Conservation (phyloP, 64 coral and sea anemone species). For the Acropora tenuis region DNA sequence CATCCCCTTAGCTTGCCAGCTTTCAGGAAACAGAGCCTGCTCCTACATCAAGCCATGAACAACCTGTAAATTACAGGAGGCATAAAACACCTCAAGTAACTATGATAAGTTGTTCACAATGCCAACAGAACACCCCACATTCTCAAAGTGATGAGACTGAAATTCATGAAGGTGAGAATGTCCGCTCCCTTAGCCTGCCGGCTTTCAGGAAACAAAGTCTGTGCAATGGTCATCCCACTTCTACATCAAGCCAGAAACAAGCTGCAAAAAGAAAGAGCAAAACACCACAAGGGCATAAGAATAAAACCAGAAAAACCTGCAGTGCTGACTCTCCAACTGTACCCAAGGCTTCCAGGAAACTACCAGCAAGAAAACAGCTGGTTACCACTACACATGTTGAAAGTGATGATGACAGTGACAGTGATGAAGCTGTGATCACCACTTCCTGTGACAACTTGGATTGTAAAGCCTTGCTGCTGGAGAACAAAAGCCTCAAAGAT, state of each 20-base stretch:
- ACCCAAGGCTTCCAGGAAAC: neutral
- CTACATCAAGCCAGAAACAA: constrained; percentile 20
- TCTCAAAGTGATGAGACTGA: too few relatives aligned
- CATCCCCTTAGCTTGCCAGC: neutral
- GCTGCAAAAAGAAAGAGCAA: neutral
- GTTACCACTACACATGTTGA: neutral
- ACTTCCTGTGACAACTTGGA: too few relatives aligned
- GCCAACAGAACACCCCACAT: too few relatives aligned
- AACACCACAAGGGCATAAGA: neutral
- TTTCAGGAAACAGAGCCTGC: constrained; percentile 14
- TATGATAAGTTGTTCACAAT: neutral
- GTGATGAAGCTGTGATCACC: too few relatives aligned
- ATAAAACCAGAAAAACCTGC: too few relatives aligned
- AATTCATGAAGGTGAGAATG: neutral
- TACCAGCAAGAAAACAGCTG: neutral
- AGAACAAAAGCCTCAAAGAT: too few relatives aligned
- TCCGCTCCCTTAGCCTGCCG: neutral
- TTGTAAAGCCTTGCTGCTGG: too few relatives aligned
- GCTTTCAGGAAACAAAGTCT: constrained; percentile 11
- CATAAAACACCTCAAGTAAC: neutral
- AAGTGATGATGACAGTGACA: neutral
- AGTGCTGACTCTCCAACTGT: too few relatives aligned
- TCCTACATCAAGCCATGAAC: constrained; percentile 5
- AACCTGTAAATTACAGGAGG: neutral
- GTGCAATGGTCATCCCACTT: neutral